Conservation (phyloP, 2,113 vertebrate species). For the Tupaia chinensis region DNA sequence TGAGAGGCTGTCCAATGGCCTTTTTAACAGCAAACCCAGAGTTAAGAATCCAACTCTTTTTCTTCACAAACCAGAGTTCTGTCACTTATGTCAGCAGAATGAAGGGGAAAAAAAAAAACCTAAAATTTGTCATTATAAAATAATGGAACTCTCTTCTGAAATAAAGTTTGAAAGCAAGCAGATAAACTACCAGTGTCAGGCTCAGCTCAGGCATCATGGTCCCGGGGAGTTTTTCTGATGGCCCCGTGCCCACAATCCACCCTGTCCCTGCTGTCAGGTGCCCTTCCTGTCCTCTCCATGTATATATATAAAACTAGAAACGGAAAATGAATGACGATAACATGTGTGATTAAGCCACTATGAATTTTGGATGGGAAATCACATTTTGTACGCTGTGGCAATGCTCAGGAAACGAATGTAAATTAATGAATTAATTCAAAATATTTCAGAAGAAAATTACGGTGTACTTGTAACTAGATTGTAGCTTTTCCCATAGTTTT, state of each 20-base stretch:
- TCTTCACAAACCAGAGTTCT: not conserved
- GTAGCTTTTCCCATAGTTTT: too few relatives aligned
- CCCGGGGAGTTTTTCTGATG: not conserved
- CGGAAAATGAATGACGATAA: too few relatives aligned
- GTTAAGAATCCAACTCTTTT: not conserved
- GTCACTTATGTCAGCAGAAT: not conserved
- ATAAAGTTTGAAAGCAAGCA: not conserved
- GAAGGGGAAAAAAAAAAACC: conserved; percentile 43
- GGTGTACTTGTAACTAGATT: too few relatives aligned
- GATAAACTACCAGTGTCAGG: not conserved
- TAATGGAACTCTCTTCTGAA: not conserved
- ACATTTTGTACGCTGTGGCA: too few relatives aligned
- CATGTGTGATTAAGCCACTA: too few relatives aligned
- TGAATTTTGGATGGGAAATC: too few relatives aligned
- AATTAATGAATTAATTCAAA: too few relatives aligned
- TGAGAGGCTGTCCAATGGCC: not conserved
- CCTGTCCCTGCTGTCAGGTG: too few relatives aligned
- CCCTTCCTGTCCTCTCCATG: not conserved
- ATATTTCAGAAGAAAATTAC: too few relatives aligned
- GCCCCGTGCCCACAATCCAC: too few relatives aligned
- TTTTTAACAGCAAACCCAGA: not conserved
- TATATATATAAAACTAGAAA: too few relatives aligned
- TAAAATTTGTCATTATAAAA: conserved; percentile 2
- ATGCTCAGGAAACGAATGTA: too few relatives aligned
- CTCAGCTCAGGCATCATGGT: not conserved